Base-by-base conservation (phyloP, 1,140 invertebrate genomes). In the Sipha flava region DNA sequence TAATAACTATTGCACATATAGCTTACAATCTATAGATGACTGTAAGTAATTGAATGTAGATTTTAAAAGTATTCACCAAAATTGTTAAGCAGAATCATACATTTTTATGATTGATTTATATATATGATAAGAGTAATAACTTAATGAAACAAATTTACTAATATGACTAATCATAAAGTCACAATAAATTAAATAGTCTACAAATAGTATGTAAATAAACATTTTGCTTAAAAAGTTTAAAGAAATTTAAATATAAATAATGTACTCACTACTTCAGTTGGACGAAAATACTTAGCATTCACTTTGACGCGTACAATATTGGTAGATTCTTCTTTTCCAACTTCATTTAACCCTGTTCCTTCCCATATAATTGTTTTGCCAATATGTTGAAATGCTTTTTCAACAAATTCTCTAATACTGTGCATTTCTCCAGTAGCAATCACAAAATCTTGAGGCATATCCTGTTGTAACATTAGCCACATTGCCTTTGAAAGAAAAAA, bases 401-500 rank as follows among this genome's bases (percentile, higher is more conserved):
- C 95, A 0, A 99, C 95, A 89, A 99, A 99, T 87, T 99, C 95
- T 49, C 94, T 88, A 1, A 99, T 97, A 86, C 95, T 98, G 85
- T 98, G 96, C 7, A 91, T 90, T 86, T 97, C 92, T 21, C 96
- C 96, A 4, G 96, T 99, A 2, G 98, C 95, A 83, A 99, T 96
- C 2, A 99, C 97, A 89, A 93, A 99, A 87, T 99, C 97, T 66
- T 98, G 94, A 0, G 98, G 94, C 57, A 87, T 86, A 0, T 96
- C 90, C 85, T 95, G 92, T 86, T 99, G 98, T n/a, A 99, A 87
- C 95, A 99, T 99, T 84, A 97, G 85, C 97, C 97, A 99, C 98
- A 99, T 99, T 14, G 97, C 98, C 93, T 97, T 84, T 57, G 79
- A 62, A 83, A 82, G 59, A 80, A 81, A 68, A 79, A 43, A 23